These are phyloP conservation scores for Lycorma delicatula DNA, from an alignment of 1,140 invertebrate species.

Conservation along the genomic window DNA sequence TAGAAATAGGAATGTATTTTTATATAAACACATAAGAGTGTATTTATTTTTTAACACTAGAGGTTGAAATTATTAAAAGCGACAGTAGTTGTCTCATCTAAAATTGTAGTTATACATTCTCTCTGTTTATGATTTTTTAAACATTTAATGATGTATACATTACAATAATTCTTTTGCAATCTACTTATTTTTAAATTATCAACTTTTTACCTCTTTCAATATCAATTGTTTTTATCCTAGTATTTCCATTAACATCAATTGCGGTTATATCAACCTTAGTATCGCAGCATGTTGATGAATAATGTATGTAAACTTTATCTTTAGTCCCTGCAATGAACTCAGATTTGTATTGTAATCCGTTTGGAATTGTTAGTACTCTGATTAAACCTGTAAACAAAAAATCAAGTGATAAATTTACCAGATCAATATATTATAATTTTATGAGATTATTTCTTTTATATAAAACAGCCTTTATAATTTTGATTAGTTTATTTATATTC, in stretches of 20 bases:
- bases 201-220: constrained; percentile 17
- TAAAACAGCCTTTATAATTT: too few relatives aligned
- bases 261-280: constrained; percentile 18
- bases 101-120: too few relatives aligned
- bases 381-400: constrained; percentile 15
- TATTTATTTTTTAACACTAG: not conserved
- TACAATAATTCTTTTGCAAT: not conserved
- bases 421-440: too few relatives aligned
- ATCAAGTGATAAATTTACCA: too few relatives aligned
- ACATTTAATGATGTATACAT: not conserved
- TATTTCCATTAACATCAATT: constrained; percentile 17
- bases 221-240: constrained; percentile 9
- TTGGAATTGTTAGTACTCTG: constrained; percentile 14
- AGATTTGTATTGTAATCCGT: constrained; percentile 6
- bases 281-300: constrained; percentile 14
- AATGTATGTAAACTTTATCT: constrained; percentile 11
- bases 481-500: too few relatives aligned
- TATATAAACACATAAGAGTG: not conserved
- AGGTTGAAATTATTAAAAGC: not conserved
- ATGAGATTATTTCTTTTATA: too few relatives aligned
- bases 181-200: not conserved
- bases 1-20: too few relatives aligned
- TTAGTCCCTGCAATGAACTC: constrained; percentile 20
- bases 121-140: too few relatives aligned
- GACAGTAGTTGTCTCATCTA: too few relatives aligned